Conservation (phyloP, 92 coral and sea anemone species). For the Epizoanthus illoricatus region DNA sequence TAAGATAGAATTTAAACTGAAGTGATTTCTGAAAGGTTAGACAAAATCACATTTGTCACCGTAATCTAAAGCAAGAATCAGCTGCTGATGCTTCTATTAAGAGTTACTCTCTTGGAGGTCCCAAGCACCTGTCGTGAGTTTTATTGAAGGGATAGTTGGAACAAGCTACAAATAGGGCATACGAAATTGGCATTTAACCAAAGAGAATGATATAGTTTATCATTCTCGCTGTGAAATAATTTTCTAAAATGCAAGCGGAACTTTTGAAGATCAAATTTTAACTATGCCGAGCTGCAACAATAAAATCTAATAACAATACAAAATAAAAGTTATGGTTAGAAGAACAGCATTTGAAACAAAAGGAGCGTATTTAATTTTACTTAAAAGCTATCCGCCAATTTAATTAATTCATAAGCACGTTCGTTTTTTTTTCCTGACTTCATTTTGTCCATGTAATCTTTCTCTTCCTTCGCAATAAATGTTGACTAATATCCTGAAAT, state of each 20-base stretch:
- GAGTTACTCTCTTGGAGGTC: constrained; percentile 8
- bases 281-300: background rate
- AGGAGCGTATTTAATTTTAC: too few species aligned
- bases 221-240: background rate
- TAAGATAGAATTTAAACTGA: background rate
- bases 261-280: background rate
- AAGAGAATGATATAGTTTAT: background rate
- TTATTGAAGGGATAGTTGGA: background rate
- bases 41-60: constrained; percentile 5
- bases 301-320: too few species aligned
- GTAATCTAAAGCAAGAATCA: background rate
- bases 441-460: too few species aligned
- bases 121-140: constrained; percentile 23
- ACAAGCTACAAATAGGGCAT: background rate
- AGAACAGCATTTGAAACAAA: too few species aligned
- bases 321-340: too few species aligned
- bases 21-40: background rate
- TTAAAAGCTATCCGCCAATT: too few species aligned
- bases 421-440: too few species aligned
- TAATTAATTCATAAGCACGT: too few species aligned
- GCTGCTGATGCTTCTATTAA: constrained; percentile 2
- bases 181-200: constrained; percentile 7
- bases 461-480: too few species aligned
- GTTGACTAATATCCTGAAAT: too few species aligned
- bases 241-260: background rate